phyloP scores from a whole-genome alignment of 1,140 invertebrate species.

The Marisa cornuarietis region DNA sequence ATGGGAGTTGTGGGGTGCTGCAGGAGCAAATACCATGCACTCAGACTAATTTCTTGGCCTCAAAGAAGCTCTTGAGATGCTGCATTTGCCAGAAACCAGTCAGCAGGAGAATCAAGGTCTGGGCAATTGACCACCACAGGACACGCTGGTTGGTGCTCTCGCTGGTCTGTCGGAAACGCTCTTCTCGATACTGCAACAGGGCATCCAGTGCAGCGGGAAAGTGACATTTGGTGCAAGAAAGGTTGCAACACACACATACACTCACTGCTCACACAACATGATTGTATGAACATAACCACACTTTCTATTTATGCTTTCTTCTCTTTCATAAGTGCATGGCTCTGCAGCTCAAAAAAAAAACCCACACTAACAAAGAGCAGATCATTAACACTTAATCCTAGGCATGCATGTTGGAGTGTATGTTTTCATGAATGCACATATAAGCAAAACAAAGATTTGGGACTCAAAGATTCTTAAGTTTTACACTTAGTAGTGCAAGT shows the following conservation, averaged over 20 bases:
- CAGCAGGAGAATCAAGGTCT: conserved; percentile 86
- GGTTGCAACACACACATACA: background rate
- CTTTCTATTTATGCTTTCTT: background rate
- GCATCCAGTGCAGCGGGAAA: background rate
- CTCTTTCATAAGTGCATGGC: background rate
- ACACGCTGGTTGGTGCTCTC: conserved; percentile 98
- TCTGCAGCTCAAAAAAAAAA: too few relatives aligned
- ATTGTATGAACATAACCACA: background rate
- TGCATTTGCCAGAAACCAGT: conserved; percentile 99
- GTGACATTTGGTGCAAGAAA: background rate
- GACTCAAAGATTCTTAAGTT: too few relatives aligned
- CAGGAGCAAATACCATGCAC: background rate
- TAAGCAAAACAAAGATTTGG: too few relatives aligned
- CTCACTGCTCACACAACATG: background rate
- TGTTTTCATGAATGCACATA: too few relatives aligned
- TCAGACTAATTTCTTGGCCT: conserved; percentile 99
- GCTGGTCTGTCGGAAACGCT: conserved; percentile 95
- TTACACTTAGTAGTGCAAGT: too few relatives aligned
- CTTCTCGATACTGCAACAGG: conserved; percentile 89
- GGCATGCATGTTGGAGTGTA: too few relatives aligned
- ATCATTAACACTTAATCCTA: too few relatives aligned
- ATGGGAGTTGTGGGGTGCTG: background rate
- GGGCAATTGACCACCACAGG: conserved; percentile 96
- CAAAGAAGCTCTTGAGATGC: conserved; percentile 99
- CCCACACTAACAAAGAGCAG: too few relatives aligned